A percentile compares a stretch with the other conserved stretches of the same genome.
phyloP scores from a whole-genome alignment of 2,888 invertebrate genomes.

The Gari tellinella region DNA sequence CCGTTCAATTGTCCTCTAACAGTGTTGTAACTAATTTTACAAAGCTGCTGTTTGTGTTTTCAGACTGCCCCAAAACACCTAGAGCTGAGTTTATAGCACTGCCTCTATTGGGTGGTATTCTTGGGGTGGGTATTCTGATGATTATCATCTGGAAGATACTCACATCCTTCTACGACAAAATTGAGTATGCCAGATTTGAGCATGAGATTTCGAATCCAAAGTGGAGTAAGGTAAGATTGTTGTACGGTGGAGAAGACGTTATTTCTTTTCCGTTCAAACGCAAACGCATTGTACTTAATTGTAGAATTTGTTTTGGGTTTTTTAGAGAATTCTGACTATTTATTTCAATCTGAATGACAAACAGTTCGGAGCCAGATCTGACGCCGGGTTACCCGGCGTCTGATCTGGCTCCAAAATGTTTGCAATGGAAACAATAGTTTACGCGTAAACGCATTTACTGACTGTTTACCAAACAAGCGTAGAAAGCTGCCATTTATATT shows the following conservation, averaged over 20 bases:
- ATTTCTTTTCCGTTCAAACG: neutral
- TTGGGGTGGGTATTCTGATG: conserved; percentile 69
- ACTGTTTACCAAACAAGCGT: no score
- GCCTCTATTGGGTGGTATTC: conserved; percentile 70
- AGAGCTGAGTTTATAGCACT: conserved; percentile 62
- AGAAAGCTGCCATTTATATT: no score
- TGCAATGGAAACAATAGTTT: no score
- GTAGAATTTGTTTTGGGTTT: neutral
- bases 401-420: no score
- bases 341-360: neutral
- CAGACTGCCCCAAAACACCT: conserved; percentile 59
- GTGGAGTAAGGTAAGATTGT: conserved; percentile 69
- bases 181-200: conserved; percentile 73
- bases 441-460: no score
- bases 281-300: neutral
- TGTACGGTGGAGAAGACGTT: neutral
- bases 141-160: conserved; percentile 74
- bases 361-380: no score
- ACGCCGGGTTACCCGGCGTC: no score
- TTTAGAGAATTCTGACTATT: neutral
- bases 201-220: conserved; percentile 69
- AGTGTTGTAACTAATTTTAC: neutral
- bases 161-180: conserved; percentile 69
- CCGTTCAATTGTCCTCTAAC: no score
- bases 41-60: neutral